phyloP scores from a whole-genome alignment of 2,888 invertebrate species.

The Spisula subtruncata region DNA sequence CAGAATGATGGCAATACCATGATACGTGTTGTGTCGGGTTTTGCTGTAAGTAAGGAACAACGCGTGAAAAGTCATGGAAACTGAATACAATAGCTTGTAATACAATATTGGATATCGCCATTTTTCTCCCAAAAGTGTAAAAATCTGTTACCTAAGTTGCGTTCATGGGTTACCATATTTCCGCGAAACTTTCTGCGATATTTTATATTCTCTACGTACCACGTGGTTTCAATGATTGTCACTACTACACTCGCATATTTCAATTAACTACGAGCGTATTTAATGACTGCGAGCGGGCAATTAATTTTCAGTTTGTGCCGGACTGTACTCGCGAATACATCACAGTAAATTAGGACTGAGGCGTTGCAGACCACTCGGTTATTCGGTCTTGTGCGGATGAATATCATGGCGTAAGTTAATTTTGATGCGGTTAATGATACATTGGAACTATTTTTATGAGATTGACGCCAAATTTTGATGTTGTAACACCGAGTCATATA shows the following conservation, averaged over 20 bases:
- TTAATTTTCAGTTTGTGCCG: conserved; percentile 59
- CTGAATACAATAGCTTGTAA: neutral
- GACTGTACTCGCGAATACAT: conserved; percentile 27
- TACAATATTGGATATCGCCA: neutral
- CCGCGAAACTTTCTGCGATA: neutral
- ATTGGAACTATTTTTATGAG: conserved; percentile 29
- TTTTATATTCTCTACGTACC: neutral
- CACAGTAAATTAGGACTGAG: conserved; percentile 39
- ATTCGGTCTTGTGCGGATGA: conserved; percentile 19
- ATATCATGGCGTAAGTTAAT: conserved; percentile 28
- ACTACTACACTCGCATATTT: neutral
- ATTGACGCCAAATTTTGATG: conserved; percentile 2
- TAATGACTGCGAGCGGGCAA: conserved; percentile 57
- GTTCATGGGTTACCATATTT: neutral
- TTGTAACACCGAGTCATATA: neutral
- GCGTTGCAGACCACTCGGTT: conserved; percentile 36
- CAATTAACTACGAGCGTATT: conserved; percentile 46
- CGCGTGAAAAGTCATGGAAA: neutral
- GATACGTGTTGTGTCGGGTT: too few species aligned
- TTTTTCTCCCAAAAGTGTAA: neutral
- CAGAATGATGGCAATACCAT: too few species aligned
- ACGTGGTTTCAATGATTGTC: conserved; percentile 1
- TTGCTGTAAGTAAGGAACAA: too few species aligned
- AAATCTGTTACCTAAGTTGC: neutral
- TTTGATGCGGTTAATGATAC: conserved; percentile 25